Conservation (phyloP, 2,888 invertebrate genomes). For the Iselma pallidipennis region DNA sequence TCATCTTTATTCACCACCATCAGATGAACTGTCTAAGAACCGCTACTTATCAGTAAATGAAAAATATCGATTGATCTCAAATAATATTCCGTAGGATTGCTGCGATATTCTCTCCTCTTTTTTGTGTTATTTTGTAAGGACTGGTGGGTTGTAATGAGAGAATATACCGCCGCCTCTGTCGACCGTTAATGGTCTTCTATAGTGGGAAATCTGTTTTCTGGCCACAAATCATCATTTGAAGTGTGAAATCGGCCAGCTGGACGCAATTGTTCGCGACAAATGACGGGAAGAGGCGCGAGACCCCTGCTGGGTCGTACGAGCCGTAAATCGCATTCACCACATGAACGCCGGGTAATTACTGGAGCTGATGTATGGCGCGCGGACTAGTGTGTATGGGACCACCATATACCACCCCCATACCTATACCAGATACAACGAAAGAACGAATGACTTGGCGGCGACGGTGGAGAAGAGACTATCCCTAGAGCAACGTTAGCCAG, state of each 20-base stretch:
- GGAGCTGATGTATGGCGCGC: constrained; percentile 46
- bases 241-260: constrained; percentile 48
- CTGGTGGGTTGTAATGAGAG: not conserved
- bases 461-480: not conserved
- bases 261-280: constrained; percentile 49
- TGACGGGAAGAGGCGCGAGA: constrained; percentile 46
- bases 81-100: no score
- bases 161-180: not conserved
- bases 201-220: constrained; percentile 47
- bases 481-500: not conserved
- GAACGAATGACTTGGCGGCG: no score
- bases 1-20: not conserved
- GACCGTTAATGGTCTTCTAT: constrained; percentile 19
- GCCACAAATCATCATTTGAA: constrained; percentile 44
- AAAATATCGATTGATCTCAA: no score
- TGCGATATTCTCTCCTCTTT: no score
- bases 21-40: no score
- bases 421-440: not conserved
- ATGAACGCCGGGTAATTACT: constrained; percentile 48
- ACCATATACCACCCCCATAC: constrained; percentile 41
- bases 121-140: not conserved
- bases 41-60: no score
- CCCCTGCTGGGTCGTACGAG: constrained; percentile 42
- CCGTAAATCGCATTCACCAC: constrained; percentile 47
- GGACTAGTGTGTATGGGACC: constrained; percentile 34